Conservation (phyloP, 2,113 vertebrate species). For the Dolichotis patagonum region DNA sequence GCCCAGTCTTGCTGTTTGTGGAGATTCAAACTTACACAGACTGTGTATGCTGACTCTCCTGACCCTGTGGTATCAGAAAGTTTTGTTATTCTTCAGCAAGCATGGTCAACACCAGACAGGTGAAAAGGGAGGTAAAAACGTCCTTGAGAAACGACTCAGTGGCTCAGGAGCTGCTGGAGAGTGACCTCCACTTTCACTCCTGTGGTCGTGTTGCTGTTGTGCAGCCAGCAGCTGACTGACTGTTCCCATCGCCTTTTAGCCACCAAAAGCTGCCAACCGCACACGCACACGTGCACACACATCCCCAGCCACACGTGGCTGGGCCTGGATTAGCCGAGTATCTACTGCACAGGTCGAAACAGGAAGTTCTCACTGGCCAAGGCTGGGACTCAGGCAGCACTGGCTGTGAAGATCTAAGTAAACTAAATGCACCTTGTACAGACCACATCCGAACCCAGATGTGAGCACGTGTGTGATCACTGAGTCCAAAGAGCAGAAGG, state of each 20-base stretch:
- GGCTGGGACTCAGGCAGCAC: background rate
- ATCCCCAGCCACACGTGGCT: background rate
- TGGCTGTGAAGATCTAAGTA: background rate
- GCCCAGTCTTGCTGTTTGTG: background rate
- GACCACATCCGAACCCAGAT: background rate
- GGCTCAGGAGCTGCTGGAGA: background rate
- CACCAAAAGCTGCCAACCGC: background rate
- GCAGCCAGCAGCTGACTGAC: background rate
- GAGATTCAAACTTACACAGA: background rate
- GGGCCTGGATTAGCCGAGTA: background rate
- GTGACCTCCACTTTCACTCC: background rate
- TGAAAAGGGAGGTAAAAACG: background rate
- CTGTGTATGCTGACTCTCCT: background rate
- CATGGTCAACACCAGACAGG: background rate
- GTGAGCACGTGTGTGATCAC: background rate
- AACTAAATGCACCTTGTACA: background rate
- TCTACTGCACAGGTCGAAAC: fast-evolving
- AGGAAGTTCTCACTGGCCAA: background rate
- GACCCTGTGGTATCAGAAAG: background rate
- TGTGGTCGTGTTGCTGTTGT: too few relatives aligned
- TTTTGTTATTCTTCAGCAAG: background rate
- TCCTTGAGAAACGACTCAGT: background rate
- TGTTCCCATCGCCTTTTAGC: background rate
- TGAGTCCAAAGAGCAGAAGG: background rate
- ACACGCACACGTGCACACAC: background rate